These are phyloP conservation scores for Propithecus perrieri DNA, from an alignment of 2,797 vertebrate genomes.

Conservation along the genomic window DNA sequence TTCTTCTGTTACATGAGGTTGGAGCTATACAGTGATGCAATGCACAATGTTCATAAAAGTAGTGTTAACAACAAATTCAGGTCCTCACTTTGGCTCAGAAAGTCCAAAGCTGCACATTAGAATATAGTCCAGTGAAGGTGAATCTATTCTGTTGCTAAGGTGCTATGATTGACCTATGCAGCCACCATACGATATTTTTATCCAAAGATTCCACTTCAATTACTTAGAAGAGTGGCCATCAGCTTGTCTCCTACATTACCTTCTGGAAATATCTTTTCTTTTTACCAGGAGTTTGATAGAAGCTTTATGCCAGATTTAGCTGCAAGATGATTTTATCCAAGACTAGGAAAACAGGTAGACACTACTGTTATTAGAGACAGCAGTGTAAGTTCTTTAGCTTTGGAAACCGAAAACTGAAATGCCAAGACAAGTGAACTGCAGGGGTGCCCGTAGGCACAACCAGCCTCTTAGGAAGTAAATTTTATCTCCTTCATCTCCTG, in stretches of 20 bases:
- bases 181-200: background rate
- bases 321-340: background rate
- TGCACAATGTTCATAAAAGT: background rate
- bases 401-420: background rate
- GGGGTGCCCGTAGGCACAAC: background rate
- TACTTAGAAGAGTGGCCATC: background rate
- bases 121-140: background rate
- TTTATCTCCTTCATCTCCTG: background rate
- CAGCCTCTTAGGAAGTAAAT: background rate
- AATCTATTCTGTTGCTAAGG: rapidly evolving
- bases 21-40: background rate
- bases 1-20: background rate
- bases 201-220: background rate
- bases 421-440: background rate
- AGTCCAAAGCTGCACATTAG: background rate
- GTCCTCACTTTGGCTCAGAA: background rate
- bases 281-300: background rate
- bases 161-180: background rate
- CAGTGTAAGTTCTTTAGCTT: background rate
- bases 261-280: background rate
- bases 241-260: background rate
- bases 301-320: background rate
- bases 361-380: background rate
- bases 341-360: background rate
- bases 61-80: background rate